Evolutionary conservation across 2,888 invertebrate genomes (phyloP).

Genomic region (Liopterus haemorrhoidalis): DNA sequence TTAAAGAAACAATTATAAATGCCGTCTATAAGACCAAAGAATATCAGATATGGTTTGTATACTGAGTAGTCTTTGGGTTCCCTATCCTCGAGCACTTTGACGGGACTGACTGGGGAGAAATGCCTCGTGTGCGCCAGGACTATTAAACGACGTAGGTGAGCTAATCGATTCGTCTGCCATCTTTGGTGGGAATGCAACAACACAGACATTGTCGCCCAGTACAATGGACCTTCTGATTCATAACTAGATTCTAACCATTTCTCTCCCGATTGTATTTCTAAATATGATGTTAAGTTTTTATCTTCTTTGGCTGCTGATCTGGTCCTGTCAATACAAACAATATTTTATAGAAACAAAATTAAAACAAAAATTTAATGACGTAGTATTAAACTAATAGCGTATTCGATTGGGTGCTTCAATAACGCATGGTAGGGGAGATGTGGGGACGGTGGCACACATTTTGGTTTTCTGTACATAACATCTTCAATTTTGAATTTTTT

Average conservation of each 20-base stretch:
- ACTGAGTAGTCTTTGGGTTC: slow-evolving; percentile 63
- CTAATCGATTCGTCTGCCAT: slow-evolving; percentile 68
- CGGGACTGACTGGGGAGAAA: slow-evolving; percentile 58
- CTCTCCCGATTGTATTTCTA: slow-evolving; percentile 57
- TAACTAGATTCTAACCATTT: slow-evolving; percentile 76
- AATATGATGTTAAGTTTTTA: slow-evolving; percentile 65
- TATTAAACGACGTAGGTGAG: slow-evolving; percentile 71
- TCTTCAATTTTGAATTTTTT: no score
- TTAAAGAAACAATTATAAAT: slow-evolving; percentile 83
- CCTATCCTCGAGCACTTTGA: slow-evolving; percentile 49
- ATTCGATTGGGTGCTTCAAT: no score
- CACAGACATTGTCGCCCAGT: slow-evolving; percentile 75
- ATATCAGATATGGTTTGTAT: slow-evolving; percentile 81
- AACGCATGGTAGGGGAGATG: no score
- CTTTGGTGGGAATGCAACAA: slow-evolving; percentile 70
- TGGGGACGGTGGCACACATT: no score
- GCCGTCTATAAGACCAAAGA: slow-evolving; percentile 78
- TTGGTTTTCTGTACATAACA: no score
- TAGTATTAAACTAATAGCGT: slow-evolving; percentile 11
- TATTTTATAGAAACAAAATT: slow-evolving; percentile 3
- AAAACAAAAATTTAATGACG: slow-evolving; percentile 3
- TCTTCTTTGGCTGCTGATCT: slow-evolving; percentile 73
- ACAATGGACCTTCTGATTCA: slow-evolving; percentile 89
- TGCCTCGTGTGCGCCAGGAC: slow-evolving; percentile 71
- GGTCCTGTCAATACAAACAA: slow-evolving; percentile 48